Evolutionary conservation across 2,888 invertebrate species (phyloP), one percentile per base, ranked within the genome.

Genomic region (Drosophila imparisetae): DNA sequence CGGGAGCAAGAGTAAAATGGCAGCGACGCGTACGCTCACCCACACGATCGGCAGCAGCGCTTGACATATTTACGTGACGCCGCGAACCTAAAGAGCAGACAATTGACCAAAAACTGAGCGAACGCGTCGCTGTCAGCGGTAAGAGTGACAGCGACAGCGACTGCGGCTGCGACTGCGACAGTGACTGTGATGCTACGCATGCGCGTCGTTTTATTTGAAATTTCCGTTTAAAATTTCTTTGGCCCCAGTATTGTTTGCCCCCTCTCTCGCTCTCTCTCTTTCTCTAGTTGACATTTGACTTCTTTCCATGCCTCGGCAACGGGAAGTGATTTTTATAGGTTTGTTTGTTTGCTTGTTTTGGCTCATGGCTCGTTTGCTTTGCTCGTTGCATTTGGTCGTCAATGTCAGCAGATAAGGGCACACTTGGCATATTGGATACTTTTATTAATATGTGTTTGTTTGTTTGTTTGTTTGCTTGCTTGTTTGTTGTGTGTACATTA

Each of bases 301-400:
- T 87, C 63, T 68, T 80, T 71, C 61, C 67, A 73, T 63, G 65
- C 29, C 53, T 63, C 50, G 55, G 64, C 66, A 71, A 81, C 83
- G 81, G 84, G 84, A 85, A 85, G 83, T 85, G 78, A 87, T 89
- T 89, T 83, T 87, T 69, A 82, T 89, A 72, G 72, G 72, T 77
- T 80, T 86, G 78, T 72, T 88, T 78, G 80, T 74, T 82, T 87
- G 76, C 67, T 76, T 79, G 69, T 78, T 78, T 68, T 80, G 66
- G 32, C 57, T 66, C 55, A 70, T 58, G 80, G 64, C 68, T 77
- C 70, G 74, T 81, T 80, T 78, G 61, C 78, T 77, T 59, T 78
- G 30, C 57, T 34, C 54, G 55, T 55, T 57, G 7, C 30, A 52
- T 62, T 34, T 54, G 18, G 18, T 55, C 54, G 63, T 80, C 81